Base-by-base conservation (phyloP, 2,113 vertebrate genomes). In the Ophthalmolycus amberensis region DNA sequence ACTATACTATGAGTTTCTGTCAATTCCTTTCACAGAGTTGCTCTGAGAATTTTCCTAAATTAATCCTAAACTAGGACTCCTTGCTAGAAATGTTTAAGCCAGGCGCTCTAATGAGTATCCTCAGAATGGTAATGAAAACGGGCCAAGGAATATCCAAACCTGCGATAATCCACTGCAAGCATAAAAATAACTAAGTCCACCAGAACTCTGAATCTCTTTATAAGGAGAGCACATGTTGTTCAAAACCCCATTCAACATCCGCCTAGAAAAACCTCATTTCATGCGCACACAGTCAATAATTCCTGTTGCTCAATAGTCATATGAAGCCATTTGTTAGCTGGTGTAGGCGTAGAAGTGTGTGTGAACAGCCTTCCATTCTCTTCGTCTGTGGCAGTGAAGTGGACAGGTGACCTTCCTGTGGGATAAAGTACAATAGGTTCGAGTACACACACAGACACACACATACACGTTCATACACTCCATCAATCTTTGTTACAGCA, bases 351-450 rank as follows among this genome's bases (percentile, higher is more conserved):
- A 18, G 15, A 46, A 74, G 62, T 15, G 67, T 54, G 67, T 83
- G 65, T 37, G 42, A 40, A 54, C 27, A 46, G 46, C 29, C 29
- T 50, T 85, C 73, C 37, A 22, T 69, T 71, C 65, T 73, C 52
- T 59, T 54, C 29, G 32, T 50, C 58, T 64, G 66, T 59, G 38
- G 59, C 70, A 83, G 63, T 77, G 63, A 84, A 74, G 75, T 82
- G 86, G 85, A 85, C 78, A 79, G 82, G 77, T 87, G 90, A 90
- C 86, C 88, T 89, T 89, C 82, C 65, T 50, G 70, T 40, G 38
- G 54, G 66, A 84, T 58, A 74, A 77, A 29, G 75, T 69, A 76
- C 71, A 88, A 80, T 62, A 54, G 63, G 75, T 42, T 60, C 7
- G 29, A 69, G 59, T 52, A 48, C 20, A 37, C 63, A 82, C 74